phyloP scores from a whole-genome alignment of 2,113 vertebrate genomes.

The Axis porcinus region DNA sequence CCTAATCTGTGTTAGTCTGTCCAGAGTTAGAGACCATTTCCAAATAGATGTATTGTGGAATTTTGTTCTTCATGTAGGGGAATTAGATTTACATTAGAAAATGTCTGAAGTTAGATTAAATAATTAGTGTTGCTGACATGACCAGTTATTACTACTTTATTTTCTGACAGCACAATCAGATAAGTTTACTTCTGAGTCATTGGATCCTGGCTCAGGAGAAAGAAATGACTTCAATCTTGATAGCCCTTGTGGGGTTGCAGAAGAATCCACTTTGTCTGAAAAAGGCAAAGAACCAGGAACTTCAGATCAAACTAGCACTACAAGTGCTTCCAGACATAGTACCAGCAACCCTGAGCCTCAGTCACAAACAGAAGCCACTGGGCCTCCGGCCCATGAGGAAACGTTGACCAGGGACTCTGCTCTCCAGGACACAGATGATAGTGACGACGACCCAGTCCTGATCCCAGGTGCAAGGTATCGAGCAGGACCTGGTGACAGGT shows the following conservation, averaged over 20 bases:
- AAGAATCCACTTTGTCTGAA: conserved; percentile 66
- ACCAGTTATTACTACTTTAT: conserved; percentile 15
- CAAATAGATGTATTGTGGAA: background rate
- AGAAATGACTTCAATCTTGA: background rate
- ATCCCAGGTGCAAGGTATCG: conserved; percentile 92
- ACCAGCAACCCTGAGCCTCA: conserved; percentile 55
- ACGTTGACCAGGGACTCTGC: conserved; percentile 76
- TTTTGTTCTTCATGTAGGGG: background rate
- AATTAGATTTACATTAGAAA: background rate
- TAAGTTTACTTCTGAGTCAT: conserved; percentile 46
- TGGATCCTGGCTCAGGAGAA: conserved; percentile 62
- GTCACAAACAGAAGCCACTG: conserved; percentile 64
- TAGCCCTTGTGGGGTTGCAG: conserved; percentile 21
- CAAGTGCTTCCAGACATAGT: background rate
- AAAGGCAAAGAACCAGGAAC: background rate
- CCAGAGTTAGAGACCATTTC: background rate
- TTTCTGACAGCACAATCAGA: conserved; percentile 58
- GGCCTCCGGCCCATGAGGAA: conserved; percentile 73
- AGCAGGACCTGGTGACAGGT: conserved; percentile 94
- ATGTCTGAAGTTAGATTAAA: background rate
- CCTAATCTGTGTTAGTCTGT: background rate
- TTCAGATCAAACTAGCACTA: conserved; percentile 47
- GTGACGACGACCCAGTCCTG: conserved; percentile 95
- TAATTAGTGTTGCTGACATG: background rate
- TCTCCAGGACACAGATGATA: conserved; percentile 94